A percentile compares a stretch with the other conserved stretches of the same genome.
Evolutionary conservation across 2,797 vertebrate species (phyloP).

Genomic region (Scarus forsteni): DNA sequence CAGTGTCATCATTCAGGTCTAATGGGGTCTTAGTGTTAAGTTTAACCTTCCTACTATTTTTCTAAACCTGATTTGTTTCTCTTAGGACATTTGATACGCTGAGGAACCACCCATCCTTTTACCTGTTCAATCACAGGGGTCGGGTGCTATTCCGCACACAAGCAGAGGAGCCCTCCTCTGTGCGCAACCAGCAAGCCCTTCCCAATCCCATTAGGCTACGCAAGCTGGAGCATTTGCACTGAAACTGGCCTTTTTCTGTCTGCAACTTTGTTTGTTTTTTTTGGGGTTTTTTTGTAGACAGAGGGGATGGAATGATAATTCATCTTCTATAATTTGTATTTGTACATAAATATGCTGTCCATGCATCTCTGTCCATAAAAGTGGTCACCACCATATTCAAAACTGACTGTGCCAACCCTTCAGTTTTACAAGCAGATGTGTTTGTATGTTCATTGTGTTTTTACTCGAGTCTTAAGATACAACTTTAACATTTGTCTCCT

Average conservation of each 20-base stretch:
- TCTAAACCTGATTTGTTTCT: neutral
- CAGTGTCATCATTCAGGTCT: too few relatives aligned
- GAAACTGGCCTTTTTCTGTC: constrained; percentile 86
- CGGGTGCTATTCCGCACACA: constrained; percentile 90
- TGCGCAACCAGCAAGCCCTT: constrained; percentile 88
- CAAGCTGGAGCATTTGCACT: constrained; percentile 95
- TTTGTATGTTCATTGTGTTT: constrained; percentile 78
- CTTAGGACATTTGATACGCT: constrained; percentile 95
- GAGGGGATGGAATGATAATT: constrained; percentile 68
- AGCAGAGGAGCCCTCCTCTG: constrained; percentile 85
- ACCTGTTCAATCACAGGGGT: constrained; percentile 98
- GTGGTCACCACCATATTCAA: constrained; percentile 70
- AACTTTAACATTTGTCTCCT: constrained; percentile 45
- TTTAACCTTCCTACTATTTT: too few relatives aligned
- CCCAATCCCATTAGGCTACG: constrained; percentile 93
- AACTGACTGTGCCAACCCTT: constrained; percentile 85
- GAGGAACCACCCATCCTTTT: constrained; percentile 98
- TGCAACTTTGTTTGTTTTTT: constrained; percentile 77
- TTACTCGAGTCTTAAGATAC: constrained; percentile 79
- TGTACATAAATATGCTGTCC: constrained; percentile 82
- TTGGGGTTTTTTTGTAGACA: constrained; percentile 85
- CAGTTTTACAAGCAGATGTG: constrained; percentile 70
- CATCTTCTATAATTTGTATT: constrained; percentile 85
- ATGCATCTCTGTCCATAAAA: constrained; percentile 75
- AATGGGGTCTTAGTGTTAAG: too few relatives aligned